Conservation (phyloP, 2,797 vertebrate genomes). For the Pipistrellus kuhlii region DNA sequence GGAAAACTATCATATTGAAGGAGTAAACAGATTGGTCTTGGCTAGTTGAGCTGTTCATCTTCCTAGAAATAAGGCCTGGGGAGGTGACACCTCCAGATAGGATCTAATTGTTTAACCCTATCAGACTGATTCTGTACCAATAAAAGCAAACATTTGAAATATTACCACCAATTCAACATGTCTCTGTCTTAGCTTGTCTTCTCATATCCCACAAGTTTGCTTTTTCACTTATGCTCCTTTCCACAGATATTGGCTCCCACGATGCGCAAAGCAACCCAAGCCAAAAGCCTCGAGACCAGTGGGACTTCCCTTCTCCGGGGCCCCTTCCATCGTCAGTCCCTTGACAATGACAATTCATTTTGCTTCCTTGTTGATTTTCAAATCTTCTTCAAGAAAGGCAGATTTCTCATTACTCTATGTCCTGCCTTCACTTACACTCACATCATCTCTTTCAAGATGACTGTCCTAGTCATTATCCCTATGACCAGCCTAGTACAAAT, state of each 20-base stretch:
- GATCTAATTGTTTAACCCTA: not conserved
- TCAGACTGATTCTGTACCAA: not conserved
- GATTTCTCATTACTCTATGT: not conserved
- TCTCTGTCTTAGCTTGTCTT: not conserved
- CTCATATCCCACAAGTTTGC: not conserved
- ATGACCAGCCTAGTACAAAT: not conserved
- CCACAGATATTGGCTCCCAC: not conserved
- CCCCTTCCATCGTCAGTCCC: not conserved
- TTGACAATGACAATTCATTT: not conserved
- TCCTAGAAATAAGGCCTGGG: not conserved
- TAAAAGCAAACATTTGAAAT: not conserved
- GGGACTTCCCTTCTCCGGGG: not conserved
- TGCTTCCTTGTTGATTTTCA: slow-evolving; percentile 5
- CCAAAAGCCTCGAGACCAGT: not conserved
- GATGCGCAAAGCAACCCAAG: not conserved
- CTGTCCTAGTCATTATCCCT: not conserved
- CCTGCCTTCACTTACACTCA: not conserved
- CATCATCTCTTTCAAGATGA: accelerated
- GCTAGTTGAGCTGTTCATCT: not conserved
- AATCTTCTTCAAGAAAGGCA: slow-evolving; percentile 1
- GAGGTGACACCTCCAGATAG: not conserved
- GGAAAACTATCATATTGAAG: not conserved
- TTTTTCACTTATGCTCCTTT: not conserved
- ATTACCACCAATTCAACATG: not conserved
- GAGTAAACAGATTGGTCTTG: not conserved